Base-by-base conservation (phyloP, 2,797 vertebrate genomes). In the Crenuchus spilurus region DNA sequence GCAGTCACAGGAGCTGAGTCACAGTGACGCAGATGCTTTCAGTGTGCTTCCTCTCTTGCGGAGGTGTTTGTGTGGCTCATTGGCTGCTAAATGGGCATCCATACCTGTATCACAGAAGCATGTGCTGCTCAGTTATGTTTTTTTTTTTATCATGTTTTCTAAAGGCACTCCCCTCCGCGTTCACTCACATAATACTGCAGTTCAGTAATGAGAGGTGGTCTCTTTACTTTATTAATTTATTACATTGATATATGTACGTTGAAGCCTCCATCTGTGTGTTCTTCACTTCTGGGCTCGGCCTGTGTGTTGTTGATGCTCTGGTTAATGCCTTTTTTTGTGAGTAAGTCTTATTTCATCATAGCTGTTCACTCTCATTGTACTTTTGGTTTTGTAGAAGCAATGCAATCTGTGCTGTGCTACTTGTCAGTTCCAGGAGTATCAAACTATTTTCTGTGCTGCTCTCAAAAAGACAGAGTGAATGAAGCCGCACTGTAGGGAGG, bases 41-140 rank as follows among this genome's bases (percentile, higher is more conserved):
- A 52, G 74, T 79, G 72, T 83, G 79, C 79, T 81, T 77, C 72
- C 52, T 75, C 69, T 78, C 84, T 84, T 87, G 81, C 37, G 66
- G 63, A 84, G 88, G 82, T 89, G 83, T 22, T 70, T 67, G 18
- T 88, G 89, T 88, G 87, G 89, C 87, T 89, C 91, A 91, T 92
- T 85, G 88, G 90, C 90, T 91, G 91, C 89, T 90, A 88, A 90
- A 89, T 88, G 85, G 88, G 72, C 88, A 91, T 92, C 85, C 91
- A 93, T 92, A 90, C 88, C 88, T 87, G 86, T 91, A 85, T 75
- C 78, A 84, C 88, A 87, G 89, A 89, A 84, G 90, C 92, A 93
- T 93, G 72, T 71, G 73, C 77, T 79, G 74, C 76, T 63, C 70
- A 72, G 72, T 82, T 71, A 75, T 77, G 70, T 74, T 67, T 76